Percentiles rank a stretch among this genome's conserved stretches.
phyloP scores from a whole-genome alignment of 1,140 invertebrate genomes.

The Diprion similis region DNA sequence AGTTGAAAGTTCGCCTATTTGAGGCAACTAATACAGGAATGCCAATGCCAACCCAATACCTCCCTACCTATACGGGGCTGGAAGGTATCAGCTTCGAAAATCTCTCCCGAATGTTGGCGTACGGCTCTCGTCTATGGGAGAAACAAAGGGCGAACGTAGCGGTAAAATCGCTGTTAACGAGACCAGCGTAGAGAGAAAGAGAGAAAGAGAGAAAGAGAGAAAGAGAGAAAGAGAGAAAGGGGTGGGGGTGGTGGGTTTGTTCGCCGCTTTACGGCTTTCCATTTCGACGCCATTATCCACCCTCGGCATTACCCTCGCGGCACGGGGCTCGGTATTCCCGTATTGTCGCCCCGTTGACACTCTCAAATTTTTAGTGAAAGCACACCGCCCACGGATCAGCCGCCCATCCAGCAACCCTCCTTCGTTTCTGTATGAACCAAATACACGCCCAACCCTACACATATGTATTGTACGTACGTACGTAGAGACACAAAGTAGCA shows the following conservation, averaged over 20 bases:
- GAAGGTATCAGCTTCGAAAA: background rate
- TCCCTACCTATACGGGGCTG: too few relatives aligned
- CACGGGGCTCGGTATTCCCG: background rate
- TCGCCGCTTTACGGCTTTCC: constrained; percentile 6
- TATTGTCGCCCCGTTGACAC: background rate
- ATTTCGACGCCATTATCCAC: constrained; percentile 7
- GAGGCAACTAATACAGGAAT: too few relatives aligned
- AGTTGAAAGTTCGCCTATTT: background rate
- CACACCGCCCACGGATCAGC: background rate
- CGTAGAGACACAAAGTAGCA: too few relatives aligned
- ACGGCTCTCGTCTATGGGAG: background rate
- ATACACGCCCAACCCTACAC: too few relatives aligned
- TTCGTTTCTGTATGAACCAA: background rate
- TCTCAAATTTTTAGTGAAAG: background rate
- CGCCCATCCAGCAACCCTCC: background rate
- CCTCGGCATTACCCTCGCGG: background rate
- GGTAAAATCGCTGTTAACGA: background rate
- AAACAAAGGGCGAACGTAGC: constrained; percentile 4
- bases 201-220: too few relatives aligned
- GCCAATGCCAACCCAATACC: background rate
- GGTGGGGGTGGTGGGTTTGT: background rate
- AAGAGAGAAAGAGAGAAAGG: too few relatives aligned
- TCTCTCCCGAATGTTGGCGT: background rate
- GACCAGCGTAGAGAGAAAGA: background rate
- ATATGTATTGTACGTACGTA: too few relatives aligned